Evolutionary conservation across 1,140 invertebrate genomes (phyloP).

Genomic region (Neotoxoptera formosana): DNA sequence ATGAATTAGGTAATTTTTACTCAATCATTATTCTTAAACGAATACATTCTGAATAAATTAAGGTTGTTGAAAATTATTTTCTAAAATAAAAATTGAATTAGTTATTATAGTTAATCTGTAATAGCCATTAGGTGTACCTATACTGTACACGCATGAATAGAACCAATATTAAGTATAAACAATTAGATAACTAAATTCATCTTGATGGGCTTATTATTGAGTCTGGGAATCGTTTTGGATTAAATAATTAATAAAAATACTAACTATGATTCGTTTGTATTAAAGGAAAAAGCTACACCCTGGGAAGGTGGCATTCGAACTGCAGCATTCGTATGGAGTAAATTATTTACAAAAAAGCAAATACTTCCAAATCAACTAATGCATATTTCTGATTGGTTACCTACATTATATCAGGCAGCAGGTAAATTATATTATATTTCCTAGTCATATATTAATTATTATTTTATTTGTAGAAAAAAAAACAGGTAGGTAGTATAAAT

Average conservation of each 20-base stretch:
- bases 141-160: no score
- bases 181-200: no score
- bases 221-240: neutral
- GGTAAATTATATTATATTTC: conserved; percentile 62
- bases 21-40: no score
- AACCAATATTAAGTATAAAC: no score
- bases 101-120: no score
- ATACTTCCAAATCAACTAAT: conserved; percentile 70
- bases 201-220: no score
- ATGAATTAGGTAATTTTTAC: no score
- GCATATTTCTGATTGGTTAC: conserved; percentile 79
- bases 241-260: neutral
- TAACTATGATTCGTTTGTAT: neutral
- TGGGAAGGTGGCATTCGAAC: conserved; percentile 75
- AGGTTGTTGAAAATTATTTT: no score
- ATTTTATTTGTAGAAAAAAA: neutral
- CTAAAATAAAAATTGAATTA: no score
- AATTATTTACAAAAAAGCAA: conserved; percentile 65
- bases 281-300: conserved; percentile 58
- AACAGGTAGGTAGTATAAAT: neutral
- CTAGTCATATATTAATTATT: neutral
- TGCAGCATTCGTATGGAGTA: conserved; percentile 69
- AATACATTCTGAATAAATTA: no score
- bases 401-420: conserved; percentile 70
- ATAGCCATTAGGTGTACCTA: no score